phyloP scores from a whole-genome alignment of 2,797 vertebrate genomes.

The Sus cebifrons region DNA sequence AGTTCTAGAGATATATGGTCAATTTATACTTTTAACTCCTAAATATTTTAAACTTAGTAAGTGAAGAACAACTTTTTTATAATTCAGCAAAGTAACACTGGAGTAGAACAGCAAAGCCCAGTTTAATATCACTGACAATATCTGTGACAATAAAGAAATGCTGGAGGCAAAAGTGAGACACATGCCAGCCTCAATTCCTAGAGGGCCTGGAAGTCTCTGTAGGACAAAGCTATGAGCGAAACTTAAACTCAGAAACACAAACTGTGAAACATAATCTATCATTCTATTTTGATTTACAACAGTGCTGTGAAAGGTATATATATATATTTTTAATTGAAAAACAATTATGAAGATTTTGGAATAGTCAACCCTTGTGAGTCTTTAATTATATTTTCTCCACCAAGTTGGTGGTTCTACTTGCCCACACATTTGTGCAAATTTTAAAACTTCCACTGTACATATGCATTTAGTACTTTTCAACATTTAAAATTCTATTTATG shows the following conservation, averaged over 20 bases:
- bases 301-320: not conserved
- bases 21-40: not conserved
- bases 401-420: not conserved
- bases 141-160: not conserved
- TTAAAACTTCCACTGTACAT: not conserved
- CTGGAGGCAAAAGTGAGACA: not conserved
- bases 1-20: not conserved
- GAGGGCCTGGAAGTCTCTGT: not conserved
- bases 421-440: not conserved
- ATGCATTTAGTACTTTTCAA: not conserved
- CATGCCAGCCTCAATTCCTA: not conserved
- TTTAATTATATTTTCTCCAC: not conserved
- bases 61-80: not conserved
- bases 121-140: not conserved
- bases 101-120: not conserved
- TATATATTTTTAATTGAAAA: not conserved
- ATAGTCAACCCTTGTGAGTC: not conserved
- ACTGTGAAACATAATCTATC: not conserved
- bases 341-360: not conserved
- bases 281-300: not conserved
- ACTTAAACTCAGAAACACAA: not conserved
- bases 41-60: not conserved
- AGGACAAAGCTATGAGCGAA: not conserved
- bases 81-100: not conserved
- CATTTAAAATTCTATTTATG: not conserved